A percentile compares a stretch with the other conserved stretches of the same genome.
Evolutionary conservation across 2,113 vertebrate species (phyloP).

Genomic region (Pipra filicauda): DNA sequence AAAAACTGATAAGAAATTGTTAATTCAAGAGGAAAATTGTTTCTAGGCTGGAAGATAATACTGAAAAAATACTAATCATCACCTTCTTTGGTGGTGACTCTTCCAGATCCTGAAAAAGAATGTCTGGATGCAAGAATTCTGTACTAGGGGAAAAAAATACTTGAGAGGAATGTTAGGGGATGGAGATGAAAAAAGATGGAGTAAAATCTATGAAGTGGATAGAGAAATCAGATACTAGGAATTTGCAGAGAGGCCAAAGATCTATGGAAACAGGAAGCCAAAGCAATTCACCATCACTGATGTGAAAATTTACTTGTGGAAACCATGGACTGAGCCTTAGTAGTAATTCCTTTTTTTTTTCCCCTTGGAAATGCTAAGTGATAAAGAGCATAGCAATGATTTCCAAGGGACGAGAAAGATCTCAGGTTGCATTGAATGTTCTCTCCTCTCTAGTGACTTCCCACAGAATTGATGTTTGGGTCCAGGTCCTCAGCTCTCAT

Average conservation of each 20-base stretch:
- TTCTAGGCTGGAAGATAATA: background rate
- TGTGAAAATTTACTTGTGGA: background rate
- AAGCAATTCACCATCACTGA: background rate
- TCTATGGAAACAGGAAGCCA: background rate
- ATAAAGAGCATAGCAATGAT: background rate
- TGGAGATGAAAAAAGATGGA: background rate
- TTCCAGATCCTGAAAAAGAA: background rate
- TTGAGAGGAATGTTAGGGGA: background rate
- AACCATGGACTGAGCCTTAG: background rate
- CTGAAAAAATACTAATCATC: background rate
- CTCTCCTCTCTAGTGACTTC: background rate
- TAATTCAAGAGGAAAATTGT: background rate
- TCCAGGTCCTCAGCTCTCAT: background rate
- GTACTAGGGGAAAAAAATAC: background rate
- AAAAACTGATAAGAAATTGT: background rate
- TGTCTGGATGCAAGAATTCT: background rate
- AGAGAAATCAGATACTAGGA: background rate
- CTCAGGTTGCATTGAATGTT: background rate
- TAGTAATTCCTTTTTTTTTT: background rate
- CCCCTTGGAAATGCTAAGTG: background rate
- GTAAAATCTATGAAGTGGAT: background rate
- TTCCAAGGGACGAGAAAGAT: background rate
- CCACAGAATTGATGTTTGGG: background rate
- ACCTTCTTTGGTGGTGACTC: background rate
- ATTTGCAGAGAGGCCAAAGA: background rate